phyloP scores from a whole-genome alignment of 2,113 vertebrate genomes.

The Oryzias woworae region DNA sequence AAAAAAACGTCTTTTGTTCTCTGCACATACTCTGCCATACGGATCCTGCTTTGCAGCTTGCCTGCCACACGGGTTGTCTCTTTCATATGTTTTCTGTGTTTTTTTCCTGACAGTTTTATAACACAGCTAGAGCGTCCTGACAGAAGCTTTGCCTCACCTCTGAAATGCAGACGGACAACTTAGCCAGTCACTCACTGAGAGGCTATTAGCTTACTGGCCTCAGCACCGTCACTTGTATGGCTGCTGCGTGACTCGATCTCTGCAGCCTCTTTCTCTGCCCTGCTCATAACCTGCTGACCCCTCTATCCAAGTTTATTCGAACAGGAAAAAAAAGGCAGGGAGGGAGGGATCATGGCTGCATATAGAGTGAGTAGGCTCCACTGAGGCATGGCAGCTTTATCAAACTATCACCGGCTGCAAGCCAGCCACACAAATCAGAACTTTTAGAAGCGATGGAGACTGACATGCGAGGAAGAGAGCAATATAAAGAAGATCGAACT shows the following conservation, averaged over 20 bases:
- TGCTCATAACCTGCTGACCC: conserved; percentile 20
- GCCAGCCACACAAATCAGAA: conserved; percentile 28
- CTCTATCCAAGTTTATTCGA: conserved; percentile 46
- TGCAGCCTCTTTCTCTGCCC: conserved; percentile 14
- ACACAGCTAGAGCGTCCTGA: conserved; percentile 5
- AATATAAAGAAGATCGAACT: conserved; percentile 40
- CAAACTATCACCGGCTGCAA: conserved; percentile 27
- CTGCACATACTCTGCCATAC: neutral
- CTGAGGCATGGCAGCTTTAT: conserved; percentile 40
- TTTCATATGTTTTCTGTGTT: neutral
- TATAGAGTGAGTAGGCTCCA: conserved; percentile 30
- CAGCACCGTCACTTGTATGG: conserved; percentile 24
- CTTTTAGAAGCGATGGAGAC: conserved; percentile 17
- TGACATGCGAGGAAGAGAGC: conserved; percentile 1
- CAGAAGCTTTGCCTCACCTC: conserved; percentile 18
- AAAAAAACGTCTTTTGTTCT: neutral
- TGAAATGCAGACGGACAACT: conserved; percentile 39
- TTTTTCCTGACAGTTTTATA: conserved; percentile 11
- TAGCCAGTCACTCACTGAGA: conserved; percentile 56
- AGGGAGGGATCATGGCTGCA: neutral
- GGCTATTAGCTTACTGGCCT: conserved; percentile 56
- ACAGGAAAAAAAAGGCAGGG: conserved; percentile 11
- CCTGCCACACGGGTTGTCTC: neutral
- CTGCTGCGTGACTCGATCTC: conserved; percentile 29
- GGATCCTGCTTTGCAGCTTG: neutral